These are phyloP conservation scores for Papilio polyxenes DNA, from an alignment of 1,140 invertebrate genomes.

Conservation along the genomic window DNA sequence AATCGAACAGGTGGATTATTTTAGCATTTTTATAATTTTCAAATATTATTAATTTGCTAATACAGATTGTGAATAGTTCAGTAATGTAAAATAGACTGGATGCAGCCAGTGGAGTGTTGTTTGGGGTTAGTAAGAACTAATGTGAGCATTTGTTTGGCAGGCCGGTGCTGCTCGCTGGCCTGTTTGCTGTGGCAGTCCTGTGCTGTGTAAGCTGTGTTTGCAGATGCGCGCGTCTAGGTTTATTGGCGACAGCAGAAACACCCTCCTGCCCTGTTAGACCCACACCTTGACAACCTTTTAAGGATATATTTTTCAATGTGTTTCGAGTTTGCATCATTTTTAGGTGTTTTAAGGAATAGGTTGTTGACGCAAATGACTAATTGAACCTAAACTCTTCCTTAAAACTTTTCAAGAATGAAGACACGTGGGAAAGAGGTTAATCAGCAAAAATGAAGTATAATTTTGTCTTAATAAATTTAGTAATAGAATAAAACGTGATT, in stretches of 20 bases:
- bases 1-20: slow-evolving; percentile 12
- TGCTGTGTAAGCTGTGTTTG: slow-evolving; percentile 76
- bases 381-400: slow-evolving; percentile 13
- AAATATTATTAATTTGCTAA: slow-evolving; percentile 37
- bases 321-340: slow-evolving; percentile 24
- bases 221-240: slow-evolving; percentile 73
- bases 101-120: slow-evolving; percentile 42
- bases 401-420: slow-evolving; percentile 36
- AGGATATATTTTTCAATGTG: slow-evolving; percentile 28
- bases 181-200: slow-evolving; percentile 79
- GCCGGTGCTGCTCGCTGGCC: slow-evolving; percentile 79
- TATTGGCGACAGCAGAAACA: slow-evolving; percentile 57
- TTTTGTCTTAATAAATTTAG: slow-evolving; percentile 30
- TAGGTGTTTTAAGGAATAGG: slow-evolving; percentile 37
- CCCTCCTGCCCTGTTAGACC: slow-evolving; percentile 58
- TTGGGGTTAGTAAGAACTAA: slow-evolving; percentile 63
- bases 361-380: neutral
- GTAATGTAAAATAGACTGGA: slow-evolving; percentile 37
- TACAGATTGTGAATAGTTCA: neutral
- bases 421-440: slow-evolving; percentile 21
- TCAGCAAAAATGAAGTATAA: slow-evolving; percentile 10
- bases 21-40: slow-evolving; percentile 27
- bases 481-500: neutral
- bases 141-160: slow-evolving; percentile 77
- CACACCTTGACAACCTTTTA: slow-evolving; percentile 21